Percentiles rank a stretch among this genome's conserved stretches.
These are phyloP conservation scores for Cyclargus thomasi DNA, from an alignment of 1,140 invertebrate genomes.

Conservation along the genomic window DNA sequence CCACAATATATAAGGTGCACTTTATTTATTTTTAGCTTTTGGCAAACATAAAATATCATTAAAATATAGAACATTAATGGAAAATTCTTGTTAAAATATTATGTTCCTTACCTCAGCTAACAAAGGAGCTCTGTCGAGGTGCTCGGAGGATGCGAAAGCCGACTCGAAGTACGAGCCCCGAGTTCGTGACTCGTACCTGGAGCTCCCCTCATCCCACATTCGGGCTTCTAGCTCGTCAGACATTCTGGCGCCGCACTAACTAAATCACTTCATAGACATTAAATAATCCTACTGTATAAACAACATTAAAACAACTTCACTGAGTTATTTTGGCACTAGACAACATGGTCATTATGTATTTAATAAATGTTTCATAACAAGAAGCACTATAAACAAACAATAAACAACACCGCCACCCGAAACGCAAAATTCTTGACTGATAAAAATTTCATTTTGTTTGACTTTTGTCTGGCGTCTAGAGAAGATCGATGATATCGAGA, in stretches of 20 bases:
- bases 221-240: constrained; percentile 68
- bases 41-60: too few species aligned
- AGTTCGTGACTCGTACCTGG: constrained; percentile 50
- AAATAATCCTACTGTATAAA: neutral
- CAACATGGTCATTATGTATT: neutral
- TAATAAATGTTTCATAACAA: constrained; percentile 3
- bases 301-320: neutral
- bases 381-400: constrained; percentile 16
- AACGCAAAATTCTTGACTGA: constrained; percentile 15
- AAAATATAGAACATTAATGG: too few species aligned
- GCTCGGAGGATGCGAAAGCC: constrained; percentile 63
- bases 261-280: constrained; percentile 20
- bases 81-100: neutral
- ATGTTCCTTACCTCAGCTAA: constrained; percentile 55
- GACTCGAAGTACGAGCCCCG: constrained; percentile 60
- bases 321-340: neutral
- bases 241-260: constrained; percentile 56
- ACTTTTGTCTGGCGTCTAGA: constrained; percentile 4
- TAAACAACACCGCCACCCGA: constrained; percentile 13
- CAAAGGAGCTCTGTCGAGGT: constrained; percentile 64
- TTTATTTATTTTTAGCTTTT: too few species aligned
- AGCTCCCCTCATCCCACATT: constrained; percentile 65
- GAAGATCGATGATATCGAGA: too few species aligned
- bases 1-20: too few species aligned
- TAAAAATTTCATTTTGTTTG: constrained; percentile 5